Base-by-base conservation (phyloP, 2,113 vertebrate genomes). In the Hirundichthys speculiger region DNA sequence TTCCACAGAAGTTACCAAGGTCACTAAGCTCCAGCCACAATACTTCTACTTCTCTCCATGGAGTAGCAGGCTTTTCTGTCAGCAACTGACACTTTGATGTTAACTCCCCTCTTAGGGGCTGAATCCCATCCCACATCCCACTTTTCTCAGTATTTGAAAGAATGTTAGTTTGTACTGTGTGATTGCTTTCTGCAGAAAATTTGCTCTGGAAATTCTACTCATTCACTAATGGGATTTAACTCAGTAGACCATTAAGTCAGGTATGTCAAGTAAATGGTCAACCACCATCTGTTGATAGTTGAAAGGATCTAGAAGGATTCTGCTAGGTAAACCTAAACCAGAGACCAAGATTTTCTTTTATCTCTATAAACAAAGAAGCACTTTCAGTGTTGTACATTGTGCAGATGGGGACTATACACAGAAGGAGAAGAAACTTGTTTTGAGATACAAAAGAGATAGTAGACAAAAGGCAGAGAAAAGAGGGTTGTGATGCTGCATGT, bases 1-100 rank as follows among this genome's bases (percentile, higher is more conserved):
- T 81, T 69, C 74, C 57, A 63, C 47, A 58, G 60, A 86, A 83
- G 83, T 81, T 79, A 81, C 75, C 84, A 86, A 90, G 88, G 89
- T 90, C 86, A 85, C 87, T 80, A 73, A 85, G 69, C 65, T 40
- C 39, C 67, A 55, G 73, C 83, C 67, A 71, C 77, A 82, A 60
- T 67, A 49, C 69, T 38, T 66, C 66, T 47, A 10, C 64, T 63
- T 53, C 60, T 70, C 34, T 3, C 41, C 77, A 64, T 52, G 2
- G 47, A 80, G 81, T 79, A 75, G 84, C 74, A 78, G 73, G 70
- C 76, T 72, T 67, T 51, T 65, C 85, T 88, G 88, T 86, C 85
- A 85, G 80, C 40, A 2, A 57, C 69, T 83, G 86, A 84, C 85
- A 84, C 69, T 80, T 18, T 46, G 56, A 77, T 73, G 64, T 69